These are phyloP conservation scores for Perithous albicinctus DNA, from an alignment of 2,888 invertebrate species.

Conservation along the genomic window DNA sequence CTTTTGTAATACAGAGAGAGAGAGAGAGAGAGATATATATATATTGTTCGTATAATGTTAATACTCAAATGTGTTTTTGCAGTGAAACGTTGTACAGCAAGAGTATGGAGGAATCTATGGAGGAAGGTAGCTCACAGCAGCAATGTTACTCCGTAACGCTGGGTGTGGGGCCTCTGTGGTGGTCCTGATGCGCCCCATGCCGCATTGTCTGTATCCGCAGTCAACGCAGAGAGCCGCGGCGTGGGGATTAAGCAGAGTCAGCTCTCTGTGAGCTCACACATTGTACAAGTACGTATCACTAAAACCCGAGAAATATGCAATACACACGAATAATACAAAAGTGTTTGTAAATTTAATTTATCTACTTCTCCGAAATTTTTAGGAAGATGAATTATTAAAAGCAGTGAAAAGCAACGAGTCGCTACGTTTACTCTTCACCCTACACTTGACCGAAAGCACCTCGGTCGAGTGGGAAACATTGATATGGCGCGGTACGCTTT, in stretches of 20 bases:
- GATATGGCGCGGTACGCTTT: slow-evolving; percentile 91
- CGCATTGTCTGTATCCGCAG: slow-evolving; percentile 88
- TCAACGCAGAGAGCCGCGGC: slow-evolving; percentile 90
- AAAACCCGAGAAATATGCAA: background rate
- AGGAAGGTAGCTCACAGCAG: slow-evolving; percentile 80
- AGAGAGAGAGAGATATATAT: too few species aligned
- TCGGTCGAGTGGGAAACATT: slow-evolving; percentile 95
- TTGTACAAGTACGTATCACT: slow-evolving; percentile 83
- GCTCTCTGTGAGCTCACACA: slow-evolving; percentile 88
- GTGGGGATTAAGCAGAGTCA: slow-evolving; percentile 89
- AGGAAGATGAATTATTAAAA: slow-evolving; percentile 86
- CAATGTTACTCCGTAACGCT: slow-evolving; percentile 90
- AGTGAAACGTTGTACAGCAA: slow-evolving; percentile 82
- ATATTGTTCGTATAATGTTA: too few species aligned
- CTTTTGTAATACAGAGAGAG: too few species aligned
- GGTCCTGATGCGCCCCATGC: slow-evolving; percentile 99
- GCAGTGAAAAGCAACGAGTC: slow-evolving; percentile 89
- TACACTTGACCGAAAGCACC: slow-evolving; percentile 92
- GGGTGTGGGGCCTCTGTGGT: slow-evolving; percentile 99
- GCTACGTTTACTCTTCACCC: slow-evolving; percentile 91
- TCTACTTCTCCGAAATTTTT: slow-evolving; percentile 5
- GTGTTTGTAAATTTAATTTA: background rate
- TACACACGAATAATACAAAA: background rate
- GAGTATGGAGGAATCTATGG: slow-evolving; percentile 80
- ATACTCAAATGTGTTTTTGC: too few species aligned